Conservation (phyloP, 2,113 vertebrate species). For the Typhlomys cinereus region DNA sequence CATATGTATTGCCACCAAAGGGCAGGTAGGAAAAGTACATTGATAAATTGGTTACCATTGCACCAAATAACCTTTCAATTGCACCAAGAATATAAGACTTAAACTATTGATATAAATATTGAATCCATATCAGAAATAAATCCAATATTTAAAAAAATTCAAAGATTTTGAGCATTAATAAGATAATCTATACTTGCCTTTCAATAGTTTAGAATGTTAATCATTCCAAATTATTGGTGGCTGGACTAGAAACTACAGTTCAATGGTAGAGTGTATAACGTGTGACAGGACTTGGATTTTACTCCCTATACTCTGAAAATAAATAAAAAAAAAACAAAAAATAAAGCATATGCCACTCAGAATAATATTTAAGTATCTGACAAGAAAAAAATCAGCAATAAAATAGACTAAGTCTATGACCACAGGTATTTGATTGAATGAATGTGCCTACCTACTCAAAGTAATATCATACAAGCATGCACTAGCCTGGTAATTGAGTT, state of each 20-base stretch:
- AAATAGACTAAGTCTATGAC: neutral
- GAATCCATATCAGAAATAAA: conserved; percentile 19
- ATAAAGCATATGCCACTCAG: neutral
- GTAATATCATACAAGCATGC: neutral
- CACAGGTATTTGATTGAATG: neutral
- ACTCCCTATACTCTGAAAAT: neutral
- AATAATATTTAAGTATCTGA: conserved; percentile 26
- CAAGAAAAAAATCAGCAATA: too few species aligned
- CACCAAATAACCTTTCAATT: conserved; percentile 37
- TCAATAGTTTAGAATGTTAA: neutral
- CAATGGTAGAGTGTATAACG: neutral
- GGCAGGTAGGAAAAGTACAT: neutral
- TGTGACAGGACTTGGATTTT: neutral
- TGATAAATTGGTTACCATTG: conserved; percentile 13
- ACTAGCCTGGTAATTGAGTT: neutral
- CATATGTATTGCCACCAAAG: neutral
- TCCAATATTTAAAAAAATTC: neutral
- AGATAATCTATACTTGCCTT: neutral
- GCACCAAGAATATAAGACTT: neutral
- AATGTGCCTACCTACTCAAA: neutral
- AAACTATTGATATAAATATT: conserved; percentile 18
- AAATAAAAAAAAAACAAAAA: neutral
- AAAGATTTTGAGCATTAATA: neutral
- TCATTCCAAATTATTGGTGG: neutral
- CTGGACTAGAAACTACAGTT: neutral